Percentiles rank a stretch among this genome's conserved stretches.
phyloP scores from a whole-genome alignment of 1,140 invertebrate genomes.

The Phymastichus coffea region DNA sequence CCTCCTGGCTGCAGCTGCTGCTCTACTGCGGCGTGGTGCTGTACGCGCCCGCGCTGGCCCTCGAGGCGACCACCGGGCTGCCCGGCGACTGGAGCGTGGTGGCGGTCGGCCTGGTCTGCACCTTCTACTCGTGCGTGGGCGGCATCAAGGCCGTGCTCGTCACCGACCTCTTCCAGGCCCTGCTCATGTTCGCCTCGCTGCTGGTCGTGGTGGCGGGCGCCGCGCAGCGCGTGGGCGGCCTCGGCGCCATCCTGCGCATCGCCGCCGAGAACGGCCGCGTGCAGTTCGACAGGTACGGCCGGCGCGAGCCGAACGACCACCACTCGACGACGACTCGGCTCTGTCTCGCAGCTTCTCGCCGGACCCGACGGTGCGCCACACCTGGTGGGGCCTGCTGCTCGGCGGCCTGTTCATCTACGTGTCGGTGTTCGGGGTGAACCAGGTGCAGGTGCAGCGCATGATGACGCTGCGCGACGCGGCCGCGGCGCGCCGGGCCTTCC shows the following conservation, averaged over 20 bases:
- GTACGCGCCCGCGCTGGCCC: slow-evolving; percentile 86
- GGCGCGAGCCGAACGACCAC: background rate
- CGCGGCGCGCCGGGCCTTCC: no score
- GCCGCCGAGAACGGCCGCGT: slow-evolving; percentile 66
- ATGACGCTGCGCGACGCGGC: slow-evolving; percentile 66
- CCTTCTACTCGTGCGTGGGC: slow-evolving; percentile 83
- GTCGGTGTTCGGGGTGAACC: slow-evolving; percentile 79
- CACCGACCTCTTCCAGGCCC: slow-evolving; percentile 80
- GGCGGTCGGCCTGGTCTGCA: slow-evolving; percentile 76
- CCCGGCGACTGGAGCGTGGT: slow-evolving; percentile 73
- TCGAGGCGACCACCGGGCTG: slow-evolving; percentile 83
- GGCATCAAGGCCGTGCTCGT: slow-evolving; percentile 87
- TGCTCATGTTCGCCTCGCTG: slow-evolving; percentile 74
- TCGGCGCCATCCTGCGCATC: slow-evolving; percentile 66
- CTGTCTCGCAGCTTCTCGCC: slow-evolving; percentile 57
- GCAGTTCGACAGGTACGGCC: slow-evolving; percentile 67
- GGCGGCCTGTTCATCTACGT: slow-evolving; percentile 77
- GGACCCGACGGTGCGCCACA: slow-evolving; percentile 73
- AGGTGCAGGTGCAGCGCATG: slow-evolving; percentile 83
- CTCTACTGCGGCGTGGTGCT: slow-evolving; percentile 92
- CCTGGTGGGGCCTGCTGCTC: slow-evolving; percentile 71
- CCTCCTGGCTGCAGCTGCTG: slow-evolving; percentile 80
- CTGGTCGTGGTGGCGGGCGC: slow-evolving; percentile 77
- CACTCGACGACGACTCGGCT: no score
- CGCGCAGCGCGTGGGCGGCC: slow-evolving; percentile 63